Evolutionary conservation across 1,140 invertebrate genomes (phyloP).

Genomic region (Zaprionus lachaisei): DNA sequence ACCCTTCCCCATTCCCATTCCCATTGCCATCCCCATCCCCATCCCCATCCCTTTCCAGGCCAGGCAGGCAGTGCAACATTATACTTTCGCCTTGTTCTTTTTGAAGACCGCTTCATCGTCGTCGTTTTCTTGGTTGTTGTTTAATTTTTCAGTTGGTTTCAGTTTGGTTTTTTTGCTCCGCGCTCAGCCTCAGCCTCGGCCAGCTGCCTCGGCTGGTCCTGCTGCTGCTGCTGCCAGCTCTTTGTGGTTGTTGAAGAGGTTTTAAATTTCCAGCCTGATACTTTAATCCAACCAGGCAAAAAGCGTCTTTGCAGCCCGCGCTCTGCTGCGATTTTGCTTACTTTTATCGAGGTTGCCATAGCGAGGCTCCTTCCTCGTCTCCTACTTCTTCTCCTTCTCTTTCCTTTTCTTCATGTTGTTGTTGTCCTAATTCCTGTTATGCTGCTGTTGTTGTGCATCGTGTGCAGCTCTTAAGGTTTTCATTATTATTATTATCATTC

Average conservation of each 20-base stretch:
- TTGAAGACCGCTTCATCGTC: constrained; percentile 38
- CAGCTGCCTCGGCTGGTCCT: neutral
- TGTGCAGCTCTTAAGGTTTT: constrained; percentile 47
- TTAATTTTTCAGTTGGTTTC: constrained; percentile 65
- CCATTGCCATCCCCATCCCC: neutral
- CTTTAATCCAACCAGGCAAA: constrained; percentile 56
- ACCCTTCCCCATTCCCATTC: neutral
- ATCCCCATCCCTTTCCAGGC: neutral
- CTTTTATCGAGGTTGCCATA: constrained; percentile 41
- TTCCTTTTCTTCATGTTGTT: constrained; percentile 8
- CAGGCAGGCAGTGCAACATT: constrained; percentile 42
- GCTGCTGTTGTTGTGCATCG: constrained; percentile 19
- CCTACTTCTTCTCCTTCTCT: neutral
- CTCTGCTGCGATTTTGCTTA: constrained; percentile 37
- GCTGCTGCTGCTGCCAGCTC: constrained; percentile 7
- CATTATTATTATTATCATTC: constrained; percentile 37
- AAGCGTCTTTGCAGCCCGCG: constrained; percentile 19
- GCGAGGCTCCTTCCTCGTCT: constrained; percentile 8
- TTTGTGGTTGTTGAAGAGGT: constrained; percentile 47
- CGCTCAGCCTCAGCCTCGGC: neutral
- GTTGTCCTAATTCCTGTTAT: no score
- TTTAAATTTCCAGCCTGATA: constrained; percentile 64
- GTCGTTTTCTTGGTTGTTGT: constrained; percentile 48
- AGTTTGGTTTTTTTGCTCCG: constrained; percentile 50
- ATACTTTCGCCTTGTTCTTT: constrained; percentile 50